phyloP scores from a whole-genome alignment of 2,113 vertebrate genomes.

The Aldabrachelys gigantea region DNA sequence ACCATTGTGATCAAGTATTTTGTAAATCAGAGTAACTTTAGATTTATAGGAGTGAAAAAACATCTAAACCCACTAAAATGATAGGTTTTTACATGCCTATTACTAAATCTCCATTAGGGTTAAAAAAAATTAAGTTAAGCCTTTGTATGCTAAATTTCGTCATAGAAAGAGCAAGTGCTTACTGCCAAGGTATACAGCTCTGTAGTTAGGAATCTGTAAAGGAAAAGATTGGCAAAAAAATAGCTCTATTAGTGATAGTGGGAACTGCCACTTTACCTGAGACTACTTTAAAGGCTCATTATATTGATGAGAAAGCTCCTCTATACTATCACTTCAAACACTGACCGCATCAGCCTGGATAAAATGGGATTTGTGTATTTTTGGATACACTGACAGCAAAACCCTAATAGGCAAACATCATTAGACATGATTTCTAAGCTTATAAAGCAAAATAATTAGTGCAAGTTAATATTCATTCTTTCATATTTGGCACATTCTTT shows the following conservation, averaged over 20 bases:
- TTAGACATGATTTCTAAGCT: neutral
- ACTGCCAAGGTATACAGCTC: neutral
- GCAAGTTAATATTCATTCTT: neutral
- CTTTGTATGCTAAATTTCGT: neutral
- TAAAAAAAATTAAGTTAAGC: neutral
- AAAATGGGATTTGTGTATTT: neutral
- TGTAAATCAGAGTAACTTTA: conserved; percentile 16
- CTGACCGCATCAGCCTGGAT: neutral
- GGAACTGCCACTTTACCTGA: neutral
- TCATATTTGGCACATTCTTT: neutral
- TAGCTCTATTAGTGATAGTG: neutral
- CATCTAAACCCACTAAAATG: neutral
- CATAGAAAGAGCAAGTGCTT: neutral
- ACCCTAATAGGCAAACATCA: neutral
- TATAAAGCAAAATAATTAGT: neutral
- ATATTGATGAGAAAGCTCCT: neutral
- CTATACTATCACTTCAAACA: neutral
- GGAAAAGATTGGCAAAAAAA: neutral
- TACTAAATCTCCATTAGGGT: neutral
- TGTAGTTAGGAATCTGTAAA: neutral
- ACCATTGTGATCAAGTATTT: neutral
- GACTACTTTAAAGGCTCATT: neutral
- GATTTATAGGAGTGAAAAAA: neutral
- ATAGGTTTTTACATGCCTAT: neutral
- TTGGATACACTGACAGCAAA: neutral